Evolutionary conservation across 92 coral and sea anemone species (phyloP).

Genomic region (Metridium senile): DNA sequence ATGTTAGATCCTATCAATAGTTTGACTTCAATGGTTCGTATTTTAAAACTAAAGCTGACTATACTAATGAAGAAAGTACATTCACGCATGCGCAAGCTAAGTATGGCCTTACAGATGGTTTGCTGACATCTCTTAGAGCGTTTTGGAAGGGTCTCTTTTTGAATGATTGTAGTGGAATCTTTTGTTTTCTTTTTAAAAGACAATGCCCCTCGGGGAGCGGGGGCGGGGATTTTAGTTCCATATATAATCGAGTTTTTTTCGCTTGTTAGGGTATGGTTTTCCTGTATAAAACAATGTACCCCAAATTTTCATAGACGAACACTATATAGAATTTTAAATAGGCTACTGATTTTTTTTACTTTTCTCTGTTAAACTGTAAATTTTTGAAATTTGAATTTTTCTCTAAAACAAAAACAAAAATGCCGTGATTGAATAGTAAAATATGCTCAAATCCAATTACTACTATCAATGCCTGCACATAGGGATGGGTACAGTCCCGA

Average conservation of each 20-base stretch:
- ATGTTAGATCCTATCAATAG: not conserved
- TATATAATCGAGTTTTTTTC: too few species aligned
- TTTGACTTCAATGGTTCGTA: conserved; percentile 2
- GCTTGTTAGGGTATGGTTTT: too few species aligned
- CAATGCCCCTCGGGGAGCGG: not conserved
- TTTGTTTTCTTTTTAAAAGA: not conserved
- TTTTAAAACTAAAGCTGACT: not conserved
- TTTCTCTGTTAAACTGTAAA: too few species aligned
- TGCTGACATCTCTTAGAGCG: too few species aligned
- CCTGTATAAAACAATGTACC: too few species aligned
- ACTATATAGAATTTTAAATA: too few species aligned
- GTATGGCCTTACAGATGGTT: not conserved
- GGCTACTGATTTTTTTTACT: too few species aligned
- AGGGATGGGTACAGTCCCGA: not conserved
- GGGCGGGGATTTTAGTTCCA: too few species aligned
- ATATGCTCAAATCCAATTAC: not conserved
- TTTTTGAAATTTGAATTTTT: too few species aligned
- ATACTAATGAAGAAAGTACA: not conserved
- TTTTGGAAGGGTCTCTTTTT: not conserved
- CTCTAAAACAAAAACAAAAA: too few species aligned
- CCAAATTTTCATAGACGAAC: too few species aligned
- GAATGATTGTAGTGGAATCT: not conserved
- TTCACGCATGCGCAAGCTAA: not conserved
- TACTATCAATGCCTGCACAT: not conserved
- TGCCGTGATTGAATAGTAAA: too few species aligned